These are phyloP conservation scores for Monopterus albus DNA, from an alignment of 2,113 vertebrate species.

Conservation along the genomic window DNA sequence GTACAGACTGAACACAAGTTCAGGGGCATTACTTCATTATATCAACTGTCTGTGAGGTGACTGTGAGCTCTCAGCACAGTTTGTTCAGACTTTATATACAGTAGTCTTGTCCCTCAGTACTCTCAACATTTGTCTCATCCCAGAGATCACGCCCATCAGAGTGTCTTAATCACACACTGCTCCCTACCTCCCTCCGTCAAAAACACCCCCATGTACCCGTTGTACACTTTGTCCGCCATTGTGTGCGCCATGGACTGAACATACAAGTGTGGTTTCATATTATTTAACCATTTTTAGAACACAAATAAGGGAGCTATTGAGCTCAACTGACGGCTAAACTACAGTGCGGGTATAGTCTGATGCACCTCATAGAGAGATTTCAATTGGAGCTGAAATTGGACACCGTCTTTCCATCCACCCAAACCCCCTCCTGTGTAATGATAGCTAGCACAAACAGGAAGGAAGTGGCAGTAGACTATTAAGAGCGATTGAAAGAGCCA, in stretches of 20 bases:
- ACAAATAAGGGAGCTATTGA: constrained; percentile 36
- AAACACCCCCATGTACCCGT: constrained; percentile 23
- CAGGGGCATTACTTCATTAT: not conserved
- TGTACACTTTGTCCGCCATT: constrained; percentile 19
- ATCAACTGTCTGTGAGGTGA: not conserved
- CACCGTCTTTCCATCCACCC: constrained; percentile 18
- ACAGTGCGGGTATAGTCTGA: constrained; percentile 20
- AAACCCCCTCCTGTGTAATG: constrained; percentile 56
- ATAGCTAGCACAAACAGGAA: constrained; percentile 60
- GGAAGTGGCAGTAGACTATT: constrained; percentile 66
- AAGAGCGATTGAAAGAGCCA: constrained; percentile 58
- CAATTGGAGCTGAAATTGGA: constrained; percentile 50
- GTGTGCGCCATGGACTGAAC: not conserved
- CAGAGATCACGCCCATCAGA: constrained; percentile 55
- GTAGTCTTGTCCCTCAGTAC: not conserved
- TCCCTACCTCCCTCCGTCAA: constrained; percentile 12
- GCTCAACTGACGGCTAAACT: constrained; percentile 44
- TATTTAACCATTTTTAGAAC: constrained; percentile 35
- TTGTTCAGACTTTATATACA: not conserved
- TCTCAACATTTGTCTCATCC: constrained; percentile 20
- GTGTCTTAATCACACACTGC: constrained; percentile 71
- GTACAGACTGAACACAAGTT: not conserved
- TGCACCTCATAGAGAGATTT: constrained; percentile 19
- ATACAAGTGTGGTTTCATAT: constrained; percentile 22
- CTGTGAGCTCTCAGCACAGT: constrained; percentile 8